Evolutionary conservation across 2,113 vertebrate species (phyloP), one percentile per base, ranked within the genome.

Genomic region (Perccottus glenii): DNA sequence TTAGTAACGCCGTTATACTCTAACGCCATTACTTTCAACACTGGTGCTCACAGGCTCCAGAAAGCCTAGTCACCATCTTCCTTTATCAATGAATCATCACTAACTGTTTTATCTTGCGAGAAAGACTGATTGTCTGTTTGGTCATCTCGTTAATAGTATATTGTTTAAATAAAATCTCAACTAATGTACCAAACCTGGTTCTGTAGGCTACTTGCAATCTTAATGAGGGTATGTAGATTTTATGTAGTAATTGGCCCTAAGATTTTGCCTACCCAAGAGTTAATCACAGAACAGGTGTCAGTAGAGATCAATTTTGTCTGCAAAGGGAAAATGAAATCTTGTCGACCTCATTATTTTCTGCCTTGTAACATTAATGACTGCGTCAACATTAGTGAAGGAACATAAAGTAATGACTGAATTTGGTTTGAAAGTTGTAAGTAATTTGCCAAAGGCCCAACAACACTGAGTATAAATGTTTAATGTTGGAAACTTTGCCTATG

Each of bases 401-500:
- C 50, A 9, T 12, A 32, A 5, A 16, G 35, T 66, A 60, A 72
- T 55, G 62, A 44, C 58, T 67, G 7, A 47, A 38, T 60, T 44
- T 60, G 70, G 64, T 16, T 75, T 43, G 59, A 73, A 74, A 57
- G 49, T 73, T 68, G 62, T 32, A 48, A 64, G 50, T 67, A 56
- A 42, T 80, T 71, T 71, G 40, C n/a, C 42, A 48, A 35, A 45
- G 44, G 44, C 32, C 60, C 35, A 66, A 75, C 75, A 74, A 70
- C 60, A 48, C 43, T 60, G 9, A 9, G 16, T 11, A 63, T 85
- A 50, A 88, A 87, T 83, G 75, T 82, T 88, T 85, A 47, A 85
- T 84, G 43, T 45, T 49, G 71, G 71, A 74, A 82, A 83, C 73
- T 78, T 85, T 81, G 55, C 46, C 32, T 7, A 78, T 87, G 66